A percentile compares a stretch with the other conserved stretches of the same genome.
phyloP scores from a whole-genome alignment of 2,113 vertebrate species.

The Nothocercus julius region DNA sequence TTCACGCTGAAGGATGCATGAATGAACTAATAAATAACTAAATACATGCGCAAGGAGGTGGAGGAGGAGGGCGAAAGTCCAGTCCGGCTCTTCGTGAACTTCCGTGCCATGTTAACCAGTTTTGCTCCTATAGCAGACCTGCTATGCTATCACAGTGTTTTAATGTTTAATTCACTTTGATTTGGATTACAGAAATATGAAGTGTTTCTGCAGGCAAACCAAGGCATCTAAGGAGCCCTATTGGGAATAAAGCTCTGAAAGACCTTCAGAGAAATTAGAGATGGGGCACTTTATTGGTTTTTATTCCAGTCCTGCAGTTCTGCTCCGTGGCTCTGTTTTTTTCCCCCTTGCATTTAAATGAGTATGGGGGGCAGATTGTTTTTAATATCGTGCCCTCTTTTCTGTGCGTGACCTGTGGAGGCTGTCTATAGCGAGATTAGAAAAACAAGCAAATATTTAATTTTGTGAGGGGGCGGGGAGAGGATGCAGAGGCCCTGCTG shows the following conservation, averaged over 20 bases:
- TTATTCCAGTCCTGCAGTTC: conserved; percentile 49
- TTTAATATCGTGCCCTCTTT: conserved; percentile 55
- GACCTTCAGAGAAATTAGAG: conserved; percentile 66
- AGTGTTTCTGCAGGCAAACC: conserved; percentile 72
- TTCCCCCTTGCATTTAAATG: background rate
- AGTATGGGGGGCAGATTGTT: conserved; percentile 24
- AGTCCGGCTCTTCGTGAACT: conserved; percentile 22
- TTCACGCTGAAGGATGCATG: background rate
- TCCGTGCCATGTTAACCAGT: conserved; percentile 28
- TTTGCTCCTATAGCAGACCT: conserved; percentile 41
- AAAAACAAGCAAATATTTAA: conserved; percentile 62
- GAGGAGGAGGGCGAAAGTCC: background rate
- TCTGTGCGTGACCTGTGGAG: conserved; percentile 23
- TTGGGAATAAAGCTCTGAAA: conserved; percentile 70
- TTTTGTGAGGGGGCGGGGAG: conserved; percentile 45
- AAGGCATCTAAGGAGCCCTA: conserved; percentile 62
- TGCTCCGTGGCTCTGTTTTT: conserved; percentile 30
- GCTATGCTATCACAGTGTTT: conserved; percentile 81
- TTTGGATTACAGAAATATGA: conserved; percentile 83
- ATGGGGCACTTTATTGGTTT: conserved; percentile 64
- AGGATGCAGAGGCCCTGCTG: background rate
- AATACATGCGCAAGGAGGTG: background rate
- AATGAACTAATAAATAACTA: conserved; percentile 49
- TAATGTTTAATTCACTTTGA: conserved; percentile 98
- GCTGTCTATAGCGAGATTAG: conserved; percentile 58